Conservation (phyloP, 1,140 invertebrate species). For the Bombus pyrosoma region DNA sequence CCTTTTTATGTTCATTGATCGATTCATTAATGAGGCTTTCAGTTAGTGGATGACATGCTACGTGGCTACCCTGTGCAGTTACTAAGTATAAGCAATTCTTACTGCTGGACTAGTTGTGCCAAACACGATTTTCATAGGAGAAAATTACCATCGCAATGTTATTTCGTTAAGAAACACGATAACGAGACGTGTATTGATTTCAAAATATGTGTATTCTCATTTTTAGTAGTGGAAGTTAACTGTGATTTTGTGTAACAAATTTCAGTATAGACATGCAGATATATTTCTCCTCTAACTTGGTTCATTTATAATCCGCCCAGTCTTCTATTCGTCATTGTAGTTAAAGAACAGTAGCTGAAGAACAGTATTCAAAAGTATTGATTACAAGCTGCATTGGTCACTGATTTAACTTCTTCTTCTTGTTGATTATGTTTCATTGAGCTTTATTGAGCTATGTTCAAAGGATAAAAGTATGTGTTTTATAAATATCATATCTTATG, state of each 20-base stretch:
- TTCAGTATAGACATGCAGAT: constrained; percentile 40
- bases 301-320: constrained; percentile 34
- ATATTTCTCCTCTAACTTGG: constrained; percentile 36
- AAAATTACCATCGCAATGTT: constrained; percentile 40
- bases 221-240: constrained; percentile 61
- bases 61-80: constrained; percentile 46
- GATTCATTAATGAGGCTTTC: constrained; percentile 63
- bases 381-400: constrained; percentile 55
- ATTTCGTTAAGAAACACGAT: constrained; percentile 59
- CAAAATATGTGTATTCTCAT: constrained; percentile 55
- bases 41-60: constrained; percentile 56
- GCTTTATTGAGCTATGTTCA: constrained; percentile 58
- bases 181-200: constrained; percentile 62
- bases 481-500: constrained; percentile 60
- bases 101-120: constrained; percentile 50
- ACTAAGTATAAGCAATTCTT: constrained; percentile 58
- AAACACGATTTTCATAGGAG: constrained; percentile 38
- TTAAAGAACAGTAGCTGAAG: constrained; percentile 50
- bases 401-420: constrained; percentile 66
- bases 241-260: constrained; percentile 44
- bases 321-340: constrained; percentile 61
- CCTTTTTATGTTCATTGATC: constrained; percentile 50
- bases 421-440: constrained; percentile 64
- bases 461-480: constrained; percentile 56
- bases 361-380: constrained; percentile 61